Evolutionary conservation across 2,888 invertebrate genomes (phyloP), one percentile per base, ranked within the genome.

Genomic region (Odontocerum albicorne): DNA sequence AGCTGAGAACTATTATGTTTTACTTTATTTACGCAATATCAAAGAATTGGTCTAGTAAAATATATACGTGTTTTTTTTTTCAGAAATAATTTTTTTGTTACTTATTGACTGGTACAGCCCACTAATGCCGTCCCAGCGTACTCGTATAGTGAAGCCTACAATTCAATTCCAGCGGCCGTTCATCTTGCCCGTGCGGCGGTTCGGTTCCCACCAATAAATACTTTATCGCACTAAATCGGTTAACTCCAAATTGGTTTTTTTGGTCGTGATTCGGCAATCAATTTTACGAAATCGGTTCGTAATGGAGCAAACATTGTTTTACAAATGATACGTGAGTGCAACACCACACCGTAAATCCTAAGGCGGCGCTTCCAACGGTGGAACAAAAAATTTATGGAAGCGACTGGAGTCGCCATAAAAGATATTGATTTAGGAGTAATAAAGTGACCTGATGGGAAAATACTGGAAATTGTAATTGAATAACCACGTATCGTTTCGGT

Each of bases 231-330:
- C 44, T 33, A 38, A 50, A 55, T 49, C 49, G 40, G 38, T 49
- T 49, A 27, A 49, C 16, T 39, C 38, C 17, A 40, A 44, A 40
- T 54, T 52, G 22, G 27, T 46, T 44, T 44, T 33, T 22, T 44
- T 56, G 16, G 16, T 56, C 45, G 40, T 54, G 36, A 54, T 40
- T 47, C 35, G 31, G 38, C 49, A 49, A 49, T 49, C 38, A 49
- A 49, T 55, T 49, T 36, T 43, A 42, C 31, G 36, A 49, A 55
- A 53, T 39, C 39, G 52, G 19, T 44, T 21, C 42, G 53, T 53
- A 45, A 47, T 53, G 39, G 53, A 49, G 39, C 40, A 45, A 49
- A 49, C 43, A 44, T 43, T 40, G 58, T 55, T 55, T 50, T 46
- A 43, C 39, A 45, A 49, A 50, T 21, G 33, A 50, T 52, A 54